A percentile compares a stretch with the other conserved stretches of the same genome.
Conservation (phyloP, 1,140 invertebrate genomes). For the Ips typographus region DNA sequence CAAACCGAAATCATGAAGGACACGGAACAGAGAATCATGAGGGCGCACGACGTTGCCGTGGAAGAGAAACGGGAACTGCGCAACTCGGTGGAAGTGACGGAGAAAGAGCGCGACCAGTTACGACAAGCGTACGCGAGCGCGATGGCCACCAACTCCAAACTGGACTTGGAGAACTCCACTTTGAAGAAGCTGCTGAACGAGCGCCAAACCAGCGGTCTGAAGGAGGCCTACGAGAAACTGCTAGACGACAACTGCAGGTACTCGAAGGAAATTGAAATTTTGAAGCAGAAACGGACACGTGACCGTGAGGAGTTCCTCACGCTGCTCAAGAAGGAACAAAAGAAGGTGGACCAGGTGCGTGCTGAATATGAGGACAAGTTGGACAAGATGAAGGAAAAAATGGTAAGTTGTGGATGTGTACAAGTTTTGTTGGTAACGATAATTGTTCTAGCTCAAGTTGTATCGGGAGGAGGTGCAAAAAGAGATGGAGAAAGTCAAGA, state of each 20-base stretch:
- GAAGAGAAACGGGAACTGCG: slow-evolving; percentile 38
- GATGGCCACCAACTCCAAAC: slow-evolving; percentile 44
- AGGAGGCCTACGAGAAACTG: slow-evolving; percentile 49
- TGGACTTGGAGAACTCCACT: slow-evolving; percentile 44
- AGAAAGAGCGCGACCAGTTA: slow-evolving; percentile 43
- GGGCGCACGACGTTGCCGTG: slow-evolving; percentile 37
- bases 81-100: slow-evolving; percentile 31
- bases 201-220: slow-evolving; percentile 30
- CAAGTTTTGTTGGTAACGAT: neutral
- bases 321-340: slow-evolving; percentile 44
- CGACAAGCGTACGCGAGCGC: slow-evolving; percentile 43
- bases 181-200: slow-evolving; percentile 44
- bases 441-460: slow-evolving; percentile 49
- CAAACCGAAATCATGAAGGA: slow-evolving; percentile 42
- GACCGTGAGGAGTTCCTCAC: slow-evolving; percentile 47
- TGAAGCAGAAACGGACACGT: slow-evolving; percentile 47
- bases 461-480: slow-evolving; percentile 55
- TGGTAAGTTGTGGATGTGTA: slow-evolving; percentile 57
- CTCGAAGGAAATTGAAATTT: slow-evolving; percentile 46
- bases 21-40: slow-evolving; percentile 37
- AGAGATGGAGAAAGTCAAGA: slow-evolving; percentile 50
- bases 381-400: slow-evolving; percentile 68
- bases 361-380: slow-evolving; percentile 66
- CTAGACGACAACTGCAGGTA: slow-evolving; percentile 49
- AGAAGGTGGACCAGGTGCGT: slow-evolving; percentile 55